phyloP scores from a whole-genome alignment of 1,140 invertebrate species.

The Medauroidea extradentata region DNA sequence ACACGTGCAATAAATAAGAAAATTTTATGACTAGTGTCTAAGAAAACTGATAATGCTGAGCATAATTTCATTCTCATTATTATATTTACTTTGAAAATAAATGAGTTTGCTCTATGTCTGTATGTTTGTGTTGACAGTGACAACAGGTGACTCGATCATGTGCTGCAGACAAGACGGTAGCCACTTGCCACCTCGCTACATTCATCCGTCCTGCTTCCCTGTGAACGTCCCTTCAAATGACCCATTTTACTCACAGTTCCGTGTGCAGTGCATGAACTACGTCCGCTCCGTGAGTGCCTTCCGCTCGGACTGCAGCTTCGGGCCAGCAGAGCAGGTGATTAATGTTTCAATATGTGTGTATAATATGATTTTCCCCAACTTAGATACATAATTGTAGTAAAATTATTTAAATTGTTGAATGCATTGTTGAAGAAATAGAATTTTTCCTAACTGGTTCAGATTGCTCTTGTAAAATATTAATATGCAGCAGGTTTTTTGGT shows the following conservation, averaged over 20 bases:
- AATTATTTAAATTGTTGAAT: too few species aligned
- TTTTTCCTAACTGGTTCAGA: too few species aligned
- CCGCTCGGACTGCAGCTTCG: slow-evolving; percentile 57
- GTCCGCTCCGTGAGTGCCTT: slow-evolving; percentile 56
- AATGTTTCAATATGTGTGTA: not conserved
- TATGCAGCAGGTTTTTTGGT: too few species aligned
- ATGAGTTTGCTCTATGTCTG: not conserved
- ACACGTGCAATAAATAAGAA: too few species aligned
- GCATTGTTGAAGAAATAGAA: too few species aligned
- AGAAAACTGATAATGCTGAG: too few species aligned
- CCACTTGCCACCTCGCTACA: slow-evolving; percentile 10
- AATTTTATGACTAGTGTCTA: not conserved
- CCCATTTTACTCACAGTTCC: slow-evolving; percentile 49
- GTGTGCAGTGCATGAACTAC: slow-evolving; percentile 52
- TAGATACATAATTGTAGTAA: not conserved
- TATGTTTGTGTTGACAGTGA: slow-evolving; percentile 2
- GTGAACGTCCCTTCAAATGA: slow-evolving; percentile 61
- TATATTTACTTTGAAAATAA: too few species aligned
- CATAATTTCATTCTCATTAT: not conserved
- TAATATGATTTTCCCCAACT: not conserved
- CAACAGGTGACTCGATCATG: slow-evolving; percentile 18
- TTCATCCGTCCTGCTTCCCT: slow-evolving; percentile 52
- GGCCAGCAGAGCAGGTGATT: slow-evolving; percentile 62
- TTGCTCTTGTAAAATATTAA: too few species aligned
- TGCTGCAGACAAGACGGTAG: slow-evolving; percentile 27